Conservation (phyloP, 2,797 vertebrate genomes). For the Paedocypris micromegethes region DNA sequence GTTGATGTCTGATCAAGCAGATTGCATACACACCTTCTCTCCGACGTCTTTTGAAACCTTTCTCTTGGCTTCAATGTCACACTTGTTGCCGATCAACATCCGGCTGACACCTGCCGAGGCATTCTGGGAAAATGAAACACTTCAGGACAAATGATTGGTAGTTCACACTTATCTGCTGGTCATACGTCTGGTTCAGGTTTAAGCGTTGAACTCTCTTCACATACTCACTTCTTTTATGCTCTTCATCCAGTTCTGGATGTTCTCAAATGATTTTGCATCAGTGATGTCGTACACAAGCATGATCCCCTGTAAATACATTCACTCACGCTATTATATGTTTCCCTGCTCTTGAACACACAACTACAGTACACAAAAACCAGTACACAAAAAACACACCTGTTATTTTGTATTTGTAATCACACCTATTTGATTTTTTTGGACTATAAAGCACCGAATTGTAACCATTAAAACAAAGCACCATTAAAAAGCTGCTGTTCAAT, state of each 20-base stretch:
- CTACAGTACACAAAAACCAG: not conserved
- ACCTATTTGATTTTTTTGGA: too few relatives aligned
- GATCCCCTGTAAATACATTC: conserved; percentile 73
- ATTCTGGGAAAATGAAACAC: conserved; percentile 67
- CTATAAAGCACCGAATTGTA: too few relatives aligned
- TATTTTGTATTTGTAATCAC: not conserved
- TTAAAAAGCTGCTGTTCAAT: too few relatives aligned
- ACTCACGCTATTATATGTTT: too few relatives aligned
- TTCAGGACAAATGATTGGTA: too few relatives aligned
- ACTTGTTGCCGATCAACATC: conserved; percentile 90
- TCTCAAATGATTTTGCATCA: conserved; percentile 89
- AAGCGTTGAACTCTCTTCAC: too few relatives aligned
- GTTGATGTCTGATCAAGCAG: not conserved
- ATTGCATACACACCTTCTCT: conserved; percentile 70
- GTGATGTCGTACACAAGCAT: conserved; percentile 96
- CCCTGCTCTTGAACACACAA: too few relatives aligned
- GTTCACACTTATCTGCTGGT: too few relatives aligned
- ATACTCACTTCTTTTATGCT: conserved; percentile 85
- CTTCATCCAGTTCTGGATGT: conserved; percentile 98
- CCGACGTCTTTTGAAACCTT: conserved; percentile 82
- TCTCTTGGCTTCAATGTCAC: conserved; percentile 87
- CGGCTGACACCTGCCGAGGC: conserved; percentile 83
- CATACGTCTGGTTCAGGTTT: too few relatives aligned
- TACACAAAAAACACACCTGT: not conserved
- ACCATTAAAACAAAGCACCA: too few relatives aligned